Evolutionary conservation across 2,797 vertebrate species (phyloP).

Genomic region (Megaceryle alcyon): DNA sequence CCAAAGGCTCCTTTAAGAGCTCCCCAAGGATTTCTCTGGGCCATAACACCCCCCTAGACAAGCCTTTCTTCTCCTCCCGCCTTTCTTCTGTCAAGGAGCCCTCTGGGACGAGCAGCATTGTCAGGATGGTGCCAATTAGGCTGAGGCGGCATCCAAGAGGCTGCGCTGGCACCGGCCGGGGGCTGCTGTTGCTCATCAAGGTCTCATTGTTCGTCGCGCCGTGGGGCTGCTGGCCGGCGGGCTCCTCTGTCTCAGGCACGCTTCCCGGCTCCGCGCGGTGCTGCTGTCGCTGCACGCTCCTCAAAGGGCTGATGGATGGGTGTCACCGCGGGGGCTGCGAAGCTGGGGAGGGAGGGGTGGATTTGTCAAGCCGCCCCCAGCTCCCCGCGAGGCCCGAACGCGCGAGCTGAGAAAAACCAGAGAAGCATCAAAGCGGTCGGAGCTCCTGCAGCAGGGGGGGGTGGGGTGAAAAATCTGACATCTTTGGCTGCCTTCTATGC

Average conservation of each 20-base stretch:
- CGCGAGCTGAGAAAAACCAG: constrained; percentile 24
- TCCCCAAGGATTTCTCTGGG: background rate
- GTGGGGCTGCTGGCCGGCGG: background rate
- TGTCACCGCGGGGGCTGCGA: background rate
- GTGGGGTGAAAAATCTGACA: background rate
- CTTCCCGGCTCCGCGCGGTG: background rate
- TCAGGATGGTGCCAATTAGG: constrained; percentile 60
- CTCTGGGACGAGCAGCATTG: constrained; percentile 35
- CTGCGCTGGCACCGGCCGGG: background rate
- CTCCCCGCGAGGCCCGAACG: background rate
- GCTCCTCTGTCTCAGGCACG: background rate
- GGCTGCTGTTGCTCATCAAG: constrained; percentile 34
- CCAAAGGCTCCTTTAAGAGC: constrained; percentile 13
- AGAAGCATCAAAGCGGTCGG: constrained; percentile 35
- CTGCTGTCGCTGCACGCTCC: background rate
- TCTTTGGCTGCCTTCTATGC: background rate
- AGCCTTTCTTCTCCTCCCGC: constrained; percentile 40
- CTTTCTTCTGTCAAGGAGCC: constrained; percentile 50
- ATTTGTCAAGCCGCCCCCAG: background rate
- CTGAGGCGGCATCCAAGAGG: constrained; percentile 19
- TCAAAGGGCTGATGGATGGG: background rate
- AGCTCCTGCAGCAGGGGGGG: background rate
- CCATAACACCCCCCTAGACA: background rate
- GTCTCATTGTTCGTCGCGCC: constrained; percentile 6
- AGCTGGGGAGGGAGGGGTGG: background rate